A percentile compares a stretch with the other conserved stretches of the same genome.
phyloP scores from a whole-genome alignment of 2,888 invertebrate genomes.

The Macrophya annulata region DNA sequence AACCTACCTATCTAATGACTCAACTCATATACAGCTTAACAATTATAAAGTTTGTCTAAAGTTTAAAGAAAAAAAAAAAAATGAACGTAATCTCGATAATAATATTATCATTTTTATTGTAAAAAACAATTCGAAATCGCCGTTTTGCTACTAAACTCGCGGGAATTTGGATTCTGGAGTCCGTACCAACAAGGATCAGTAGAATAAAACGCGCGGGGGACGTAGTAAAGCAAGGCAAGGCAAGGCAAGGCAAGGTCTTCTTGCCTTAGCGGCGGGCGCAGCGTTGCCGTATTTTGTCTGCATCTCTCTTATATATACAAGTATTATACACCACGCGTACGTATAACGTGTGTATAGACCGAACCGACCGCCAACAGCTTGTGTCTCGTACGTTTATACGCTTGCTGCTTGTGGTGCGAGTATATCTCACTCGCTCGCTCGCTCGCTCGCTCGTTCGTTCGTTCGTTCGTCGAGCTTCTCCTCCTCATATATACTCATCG shows the following conservation, averaged over 20 bases:
- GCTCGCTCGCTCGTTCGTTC: not conserved
- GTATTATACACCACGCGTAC: not conserved
- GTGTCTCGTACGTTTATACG: not conserved
- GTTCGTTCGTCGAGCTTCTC: not conserved
- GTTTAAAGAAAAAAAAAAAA: not conserved
- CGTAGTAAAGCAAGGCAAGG: slow-evolving; percentile 51
- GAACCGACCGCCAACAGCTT: not conserved
- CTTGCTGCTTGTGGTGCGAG: not conserved
- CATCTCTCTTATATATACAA: slow-evolving; percentile 19
- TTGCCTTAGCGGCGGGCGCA: slow-evolving; percentile 11
- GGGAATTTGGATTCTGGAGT: slow-evolving; percentile 18
- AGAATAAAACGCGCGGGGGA: slow-evolving; percentile 43
- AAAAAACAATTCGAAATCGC: not conserved
- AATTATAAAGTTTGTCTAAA: no score
- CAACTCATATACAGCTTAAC: no score
- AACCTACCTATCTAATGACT: no score
- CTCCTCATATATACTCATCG: not conserved
- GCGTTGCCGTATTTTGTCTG: slow-evolving; percentile 44
- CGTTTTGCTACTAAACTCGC: slow-evolving; percentile 12
- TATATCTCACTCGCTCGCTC: not conserved
- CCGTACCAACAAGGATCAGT: slow-evolving; percentile 34
- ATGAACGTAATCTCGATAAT: not conserved
- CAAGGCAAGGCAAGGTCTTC: slow-evolving; percentile 29
- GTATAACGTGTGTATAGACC: not conserved
- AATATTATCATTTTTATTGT: not conserved